Percentiles rank a stretch among this genome's conserved stretches.
Evolutionary conservation across 2,113 vertebrate species (phyloP).

Genomic region (Eulemur macaco): DNA sequence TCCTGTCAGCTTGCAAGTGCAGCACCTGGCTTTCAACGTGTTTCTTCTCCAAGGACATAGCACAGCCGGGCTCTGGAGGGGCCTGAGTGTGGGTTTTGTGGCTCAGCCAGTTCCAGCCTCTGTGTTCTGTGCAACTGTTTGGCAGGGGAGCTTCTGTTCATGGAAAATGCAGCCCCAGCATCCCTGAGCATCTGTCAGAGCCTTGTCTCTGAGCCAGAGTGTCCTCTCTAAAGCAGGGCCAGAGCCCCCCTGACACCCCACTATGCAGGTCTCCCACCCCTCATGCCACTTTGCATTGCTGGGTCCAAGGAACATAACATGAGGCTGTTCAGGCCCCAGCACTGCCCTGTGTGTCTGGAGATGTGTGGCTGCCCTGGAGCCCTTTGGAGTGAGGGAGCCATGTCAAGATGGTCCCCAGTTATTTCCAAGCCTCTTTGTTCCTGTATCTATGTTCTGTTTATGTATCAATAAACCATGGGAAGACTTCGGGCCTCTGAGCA

Average conservation of each 20-base stretch:
- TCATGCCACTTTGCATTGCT: background rate
- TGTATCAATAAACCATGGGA: constrained; percentile 63
- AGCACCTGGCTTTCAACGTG: background rate
- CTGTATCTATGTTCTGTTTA: background rate
- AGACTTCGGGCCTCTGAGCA: constrained; percentile 10
- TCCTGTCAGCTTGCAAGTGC: background rate
- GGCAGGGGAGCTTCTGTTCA: background rate
- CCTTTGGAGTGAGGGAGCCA: background rate
- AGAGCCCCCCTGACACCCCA: background rate
- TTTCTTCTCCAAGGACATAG: background rate
- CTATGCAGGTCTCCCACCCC: background rate
- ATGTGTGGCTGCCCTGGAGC: background rate
- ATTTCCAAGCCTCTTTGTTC: background rate
- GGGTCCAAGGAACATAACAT: background rate
- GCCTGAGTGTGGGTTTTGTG: background rate
- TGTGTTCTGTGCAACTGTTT: background rate
- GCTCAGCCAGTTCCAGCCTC: background rate
- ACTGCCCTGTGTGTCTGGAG: background rate
- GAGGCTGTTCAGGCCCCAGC: background rate
- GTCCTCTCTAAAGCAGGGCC: background rate
- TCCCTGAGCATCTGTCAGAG: background rate
- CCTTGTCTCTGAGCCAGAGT: background rate
- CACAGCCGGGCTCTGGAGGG: background rate
- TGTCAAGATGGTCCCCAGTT: background rate
- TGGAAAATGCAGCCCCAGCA: background rate